phyloP scores from a whole-genome alignment of 2,888 invertebrate species.

The Cistogaster globosa region DNA sequence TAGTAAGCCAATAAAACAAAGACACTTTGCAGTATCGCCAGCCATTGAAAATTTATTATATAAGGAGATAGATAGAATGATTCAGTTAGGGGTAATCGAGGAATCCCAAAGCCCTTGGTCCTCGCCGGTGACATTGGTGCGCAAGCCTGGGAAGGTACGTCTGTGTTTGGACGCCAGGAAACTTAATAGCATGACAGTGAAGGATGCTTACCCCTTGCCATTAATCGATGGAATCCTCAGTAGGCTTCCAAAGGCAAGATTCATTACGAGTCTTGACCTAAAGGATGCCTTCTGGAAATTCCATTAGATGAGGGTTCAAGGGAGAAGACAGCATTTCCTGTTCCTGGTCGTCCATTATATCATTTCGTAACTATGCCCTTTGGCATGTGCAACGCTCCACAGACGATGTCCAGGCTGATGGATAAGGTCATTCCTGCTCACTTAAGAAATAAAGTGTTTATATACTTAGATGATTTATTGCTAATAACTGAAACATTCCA shows the following conservation, averaged over 20 bases:
- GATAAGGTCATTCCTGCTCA: background rate
- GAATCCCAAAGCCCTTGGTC: too few species aligned
- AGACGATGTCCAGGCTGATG: constrained; percentile 8
- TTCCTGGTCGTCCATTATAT: background rate
- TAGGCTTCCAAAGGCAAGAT: constrained; percentile 12
- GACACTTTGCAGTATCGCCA: too few species aligned
- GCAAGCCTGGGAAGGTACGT: too few species aligned
- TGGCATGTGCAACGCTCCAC: background rate
- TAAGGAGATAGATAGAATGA: too few species aligned
- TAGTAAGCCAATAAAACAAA: too few species aligned
- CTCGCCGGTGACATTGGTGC: too few species aligned
- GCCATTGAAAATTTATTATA: too few species aligned
- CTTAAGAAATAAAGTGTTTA: background rate
- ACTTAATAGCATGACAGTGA: too few species aligned
- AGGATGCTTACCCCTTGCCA: too few species aligned
- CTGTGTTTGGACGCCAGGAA: too few species aligned
- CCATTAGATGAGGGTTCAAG: background rate
- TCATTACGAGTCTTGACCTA: constrained; percentile 14
- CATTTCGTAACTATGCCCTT: background rate
- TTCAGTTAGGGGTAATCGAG: too few species aligned
- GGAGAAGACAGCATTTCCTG: background rate
- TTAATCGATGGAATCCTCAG: background rate
- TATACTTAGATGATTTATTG: constrained; percentile 1
- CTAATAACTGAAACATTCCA: background rate
- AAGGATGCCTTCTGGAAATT: constrained; percentile 1